Evolutionary conservation across 2,113 vertebrate species (phyloP).

Genomic region (Bubalus kerabau): DNA sequence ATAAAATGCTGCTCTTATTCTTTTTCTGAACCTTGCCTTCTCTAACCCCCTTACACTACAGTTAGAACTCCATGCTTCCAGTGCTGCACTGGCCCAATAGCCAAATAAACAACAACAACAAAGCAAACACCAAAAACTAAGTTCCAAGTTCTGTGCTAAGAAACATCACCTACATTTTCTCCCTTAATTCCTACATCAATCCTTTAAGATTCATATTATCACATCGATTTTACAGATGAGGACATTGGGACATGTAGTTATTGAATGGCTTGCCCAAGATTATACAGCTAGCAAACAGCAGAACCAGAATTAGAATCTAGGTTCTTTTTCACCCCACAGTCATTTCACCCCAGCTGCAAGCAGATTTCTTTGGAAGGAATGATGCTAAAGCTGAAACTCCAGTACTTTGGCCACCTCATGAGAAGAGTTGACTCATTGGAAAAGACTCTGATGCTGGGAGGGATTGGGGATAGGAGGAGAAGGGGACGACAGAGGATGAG

Average conservation of each 20-base stretch:
- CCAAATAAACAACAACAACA: not conserved
- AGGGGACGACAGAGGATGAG: too few species aligned
- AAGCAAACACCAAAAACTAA: not conserved
- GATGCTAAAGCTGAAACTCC: too few species aligned
- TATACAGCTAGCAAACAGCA: not conserved
- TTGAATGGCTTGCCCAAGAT: not conserved
- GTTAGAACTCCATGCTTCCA: not conserved
- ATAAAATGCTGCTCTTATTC: not conserved
- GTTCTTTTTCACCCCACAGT: not conserved
- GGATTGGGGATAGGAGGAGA: too few species aligned
- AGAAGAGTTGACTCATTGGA: too few species aligned
- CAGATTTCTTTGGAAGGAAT: too few species aligned
- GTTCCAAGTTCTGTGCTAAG: not conserved
- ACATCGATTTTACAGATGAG: not conserved
- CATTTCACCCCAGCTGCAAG: not conserved
- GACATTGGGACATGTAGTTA: not conserved
- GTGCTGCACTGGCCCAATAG: not conserved
- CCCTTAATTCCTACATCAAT: not conserved
- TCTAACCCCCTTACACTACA: not conserved
- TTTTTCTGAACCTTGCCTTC: not conserved
- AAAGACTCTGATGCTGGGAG: too few species aligned
- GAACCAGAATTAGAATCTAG: slow-evolving; percentile 14
- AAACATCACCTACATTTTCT: not conserved
- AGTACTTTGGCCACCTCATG: too few species aligned
- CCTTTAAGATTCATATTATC: not conserved